Evolutionary conservation across 2,888 invertebrate species (phyloP).

Genomic region (Platerodrilus igneus): DNA sequence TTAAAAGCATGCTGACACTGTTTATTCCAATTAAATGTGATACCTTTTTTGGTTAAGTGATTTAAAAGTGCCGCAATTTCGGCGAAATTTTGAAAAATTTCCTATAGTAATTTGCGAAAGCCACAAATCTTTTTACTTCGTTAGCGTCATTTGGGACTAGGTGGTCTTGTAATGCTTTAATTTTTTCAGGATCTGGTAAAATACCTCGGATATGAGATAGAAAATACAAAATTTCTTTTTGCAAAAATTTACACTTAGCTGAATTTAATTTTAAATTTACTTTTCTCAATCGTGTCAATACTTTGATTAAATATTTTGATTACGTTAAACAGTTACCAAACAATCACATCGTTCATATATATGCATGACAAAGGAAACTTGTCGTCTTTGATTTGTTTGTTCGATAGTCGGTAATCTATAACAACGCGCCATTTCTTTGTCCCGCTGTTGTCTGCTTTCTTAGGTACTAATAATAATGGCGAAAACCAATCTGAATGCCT

Average conservation of each 20-base stretch:
- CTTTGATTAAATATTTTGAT: constrained; percentile 27
- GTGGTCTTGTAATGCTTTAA: constrained; percentile 25
- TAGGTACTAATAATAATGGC: constrained; percentile 9
- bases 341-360: constrained; percentile 23
- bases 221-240: constrained; percentile 24
- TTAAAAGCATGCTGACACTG: constrained; percentile 7
- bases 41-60: constrained; percentile 21
- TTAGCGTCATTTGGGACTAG: constrained; percentile 26
- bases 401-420: constrained; percentile 18
- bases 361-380: constrained; percentile 14
- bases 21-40: constrained; percentile 1
- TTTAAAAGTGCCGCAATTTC: constrained; percentile 24
- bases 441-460: constrained; percentile 5
- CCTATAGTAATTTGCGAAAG: constrained; percentile 29
- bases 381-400: constrained; percentile 16
- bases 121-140: constrained; percentile 23
- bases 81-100: constrained; percentile 28
- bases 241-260: constrained; percentile 25
- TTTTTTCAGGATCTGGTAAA: constrained; percentile 25
- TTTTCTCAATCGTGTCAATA: constrained; percentile 18
- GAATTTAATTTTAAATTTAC: constrained; percentile 29
- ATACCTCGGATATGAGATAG: constrained; percentile 22
- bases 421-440: constrained; percentile 15
- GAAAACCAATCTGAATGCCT: constrained; percentile 15
- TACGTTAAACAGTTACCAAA: constrained; percentile 21